phyloP scores from a whole-genome alignment of 2,797 vertebrate genomes.

The Hafferia zeledoni region DNA sequence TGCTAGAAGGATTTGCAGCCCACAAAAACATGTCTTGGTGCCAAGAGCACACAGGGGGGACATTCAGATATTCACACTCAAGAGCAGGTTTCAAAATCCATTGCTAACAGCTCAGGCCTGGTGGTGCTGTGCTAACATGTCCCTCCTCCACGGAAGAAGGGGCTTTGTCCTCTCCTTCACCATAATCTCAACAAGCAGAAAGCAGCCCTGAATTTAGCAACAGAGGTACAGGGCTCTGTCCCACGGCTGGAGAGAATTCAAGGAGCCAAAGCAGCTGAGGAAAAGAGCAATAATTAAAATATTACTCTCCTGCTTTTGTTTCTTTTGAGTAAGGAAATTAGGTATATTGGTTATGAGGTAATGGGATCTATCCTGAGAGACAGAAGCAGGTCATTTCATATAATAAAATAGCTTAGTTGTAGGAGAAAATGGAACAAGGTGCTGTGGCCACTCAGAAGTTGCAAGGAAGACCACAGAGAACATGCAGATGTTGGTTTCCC shows the following conservation, averaged over 20 bases:
- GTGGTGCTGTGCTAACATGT: rapidly evolving
- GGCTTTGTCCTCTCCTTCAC: not conserved
- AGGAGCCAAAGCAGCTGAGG: not conserved
- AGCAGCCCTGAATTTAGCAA: not conserved
- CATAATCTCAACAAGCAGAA: not conserved
- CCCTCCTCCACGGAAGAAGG: not conserved
- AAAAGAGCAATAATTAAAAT: not conserved
- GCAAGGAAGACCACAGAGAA: not conserved
- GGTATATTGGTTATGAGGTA: not conserved
- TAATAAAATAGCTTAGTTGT: not conserved
- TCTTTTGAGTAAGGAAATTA: not conserved
- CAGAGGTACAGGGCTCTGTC: not conserved
- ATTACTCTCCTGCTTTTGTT: not conserved
- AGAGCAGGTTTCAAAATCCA: not conserved
- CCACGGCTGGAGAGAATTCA: not conserved
- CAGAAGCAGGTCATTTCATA: not conserved
- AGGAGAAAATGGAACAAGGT: not conserved
- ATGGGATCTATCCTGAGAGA: not conserved
- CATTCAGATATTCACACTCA: not conserved
- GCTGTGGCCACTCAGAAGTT: not conserved
- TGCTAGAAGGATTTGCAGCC: not conserved
- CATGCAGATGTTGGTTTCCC: rapidly evolving
- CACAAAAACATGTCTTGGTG: rapidly evolving
- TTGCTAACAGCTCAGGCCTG: not conserved
- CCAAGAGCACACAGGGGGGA: not conserved